Conservation (phyloP, 2,113 vertebrate genomes). For the Rhipidura dahli region DNA sequence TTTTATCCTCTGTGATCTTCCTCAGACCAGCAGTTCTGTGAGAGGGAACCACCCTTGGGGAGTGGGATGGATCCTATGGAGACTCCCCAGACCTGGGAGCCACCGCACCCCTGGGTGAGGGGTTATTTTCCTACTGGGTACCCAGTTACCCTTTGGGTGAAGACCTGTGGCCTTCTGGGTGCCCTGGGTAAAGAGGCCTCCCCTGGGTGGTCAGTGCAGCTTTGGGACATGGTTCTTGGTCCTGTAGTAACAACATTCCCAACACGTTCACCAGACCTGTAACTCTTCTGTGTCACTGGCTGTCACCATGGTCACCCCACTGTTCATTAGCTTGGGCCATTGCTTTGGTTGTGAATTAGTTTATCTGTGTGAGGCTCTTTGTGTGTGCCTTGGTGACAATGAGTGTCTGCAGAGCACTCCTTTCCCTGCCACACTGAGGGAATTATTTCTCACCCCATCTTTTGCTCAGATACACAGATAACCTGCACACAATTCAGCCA, state of each 20-base stretch:
- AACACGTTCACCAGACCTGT: not conserved
- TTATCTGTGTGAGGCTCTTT: not conserved
- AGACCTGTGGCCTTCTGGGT: not conserved
- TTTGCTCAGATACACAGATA: not conserved
- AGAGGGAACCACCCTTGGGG: not conserved
- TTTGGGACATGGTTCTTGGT: not conserved
- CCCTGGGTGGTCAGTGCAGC: not conserved
- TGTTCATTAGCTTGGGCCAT: not conserved
- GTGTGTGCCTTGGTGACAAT: not conserved
- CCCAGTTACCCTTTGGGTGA: not conserved
- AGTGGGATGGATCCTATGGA: not conserved
- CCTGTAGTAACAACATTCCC: too few relatives aligned
- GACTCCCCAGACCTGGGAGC: too few relatives aligned
- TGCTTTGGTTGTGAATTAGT: not conserved
- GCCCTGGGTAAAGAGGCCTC: not conserved
- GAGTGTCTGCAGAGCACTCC: not conserved
- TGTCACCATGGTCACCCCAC: accelerated
- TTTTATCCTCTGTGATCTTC: not conserved
- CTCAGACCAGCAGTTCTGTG: not conserved
- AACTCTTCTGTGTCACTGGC: not conserved
- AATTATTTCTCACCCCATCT: not conserved
- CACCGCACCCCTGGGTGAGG: not conserved
- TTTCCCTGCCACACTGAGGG: not conserved
- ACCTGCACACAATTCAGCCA: not conserved
- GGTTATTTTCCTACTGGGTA: not conserved